Evolutionary conservation across 2,113 vertebrate genomes (phyloP).

Genomic region (Euleptes europaea): DNA sequence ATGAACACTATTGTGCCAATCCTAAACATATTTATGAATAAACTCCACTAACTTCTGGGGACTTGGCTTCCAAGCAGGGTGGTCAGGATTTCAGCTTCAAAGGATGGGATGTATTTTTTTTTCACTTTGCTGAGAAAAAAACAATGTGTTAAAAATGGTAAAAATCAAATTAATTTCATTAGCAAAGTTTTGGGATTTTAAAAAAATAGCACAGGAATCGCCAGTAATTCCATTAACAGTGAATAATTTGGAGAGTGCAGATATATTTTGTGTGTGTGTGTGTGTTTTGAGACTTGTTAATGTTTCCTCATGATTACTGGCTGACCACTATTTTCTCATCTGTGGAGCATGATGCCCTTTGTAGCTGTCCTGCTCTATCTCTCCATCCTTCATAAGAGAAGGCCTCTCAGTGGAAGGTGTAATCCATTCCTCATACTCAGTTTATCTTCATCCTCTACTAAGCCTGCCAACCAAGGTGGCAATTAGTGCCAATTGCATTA

Average conservation of each 20-base stretch:
- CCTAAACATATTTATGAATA: no score
- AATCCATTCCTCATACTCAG: not conserved
- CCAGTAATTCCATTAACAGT: not conserved
- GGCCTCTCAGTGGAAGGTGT: not conserved
- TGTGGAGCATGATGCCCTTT: not conserved
- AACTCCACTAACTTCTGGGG: not conserved
- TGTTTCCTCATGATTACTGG: not conserved
- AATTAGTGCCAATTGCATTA: constrained; percentile 49
- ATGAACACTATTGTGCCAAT: constrained; percentile 22
- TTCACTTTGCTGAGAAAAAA: constrained; percentile 38
- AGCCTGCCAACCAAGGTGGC: not conserved
- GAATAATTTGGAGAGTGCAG: not conserved
- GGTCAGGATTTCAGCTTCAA: not conserved
- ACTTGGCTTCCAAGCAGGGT: not conserved
- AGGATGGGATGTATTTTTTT: constrained; percentile 15
- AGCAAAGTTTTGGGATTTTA: constrained; percentile 23
- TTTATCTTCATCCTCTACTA: not conserved
- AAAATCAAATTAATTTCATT: constrained; percentile 52
- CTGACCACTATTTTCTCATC: not conserved
- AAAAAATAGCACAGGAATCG: not conserved
- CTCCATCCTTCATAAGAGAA: not conserved
- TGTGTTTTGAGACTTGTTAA: rapidly evolving
- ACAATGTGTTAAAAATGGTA: constrained; percentile 43
- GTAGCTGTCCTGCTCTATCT: rapidly evolving
- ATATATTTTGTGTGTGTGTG: rapidly evolving